Evolutionary conservation across 2,113 vertebrate species (phyloP), one percentile per base, ranked within the genome.

Genomic region (Chaetodon trifascialis): DNA sequence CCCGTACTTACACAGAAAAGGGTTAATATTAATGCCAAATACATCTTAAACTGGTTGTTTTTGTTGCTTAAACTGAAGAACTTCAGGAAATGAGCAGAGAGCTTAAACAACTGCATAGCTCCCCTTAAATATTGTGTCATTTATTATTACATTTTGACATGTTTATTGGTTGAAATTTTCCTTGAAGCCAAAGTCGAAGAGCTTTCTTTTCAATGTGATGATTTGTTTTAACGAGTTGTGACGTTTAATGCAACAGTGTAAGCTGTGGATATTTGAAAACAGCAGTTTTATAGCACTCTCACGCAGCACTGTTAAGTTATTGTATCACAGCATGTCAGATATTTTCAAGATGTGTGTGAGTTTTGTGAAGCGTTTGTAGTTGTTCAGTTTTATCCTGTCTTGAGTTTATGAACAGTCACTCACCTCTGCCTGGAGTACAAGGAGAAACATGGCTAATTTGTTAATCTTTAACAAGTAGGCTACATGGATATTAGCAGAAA

Each of bases 161-260:
- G 38, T 89, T 79, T 72, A 75, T 66, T 75, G 64, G 63, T 42
- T 38, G n/a, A 38, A 47, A 59, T 49, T 34, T 30, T 25, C 10
- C 25, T 76, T 84, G 68, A 89, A 85, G 84, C 90, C 92, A 93
- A 91, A 93, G 92, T 82, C 23, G 84, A 90, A 73, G 16, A 51
- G 40, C 55, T 90, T 87, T 78, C 65, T 87, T 81, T 79, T 69
- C 2, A 51, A 38, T 64, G 95, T 94, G 94, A 95, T 95, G 93
- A 96, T 94, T 78, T 42, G 12, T 51, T 82, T 64, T 10, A 76
- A 60, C 23, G 75, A 58, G 21, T 54, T 68, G 46, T 65, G 1
- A 49, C 65, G 68, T 46, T 84, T 77, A 49, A 64, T 44, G 52
- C 55, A 62, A 47, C 65, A 55, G 9, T 60, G 14, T 25, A 46